Evolutionary conservation across 2,888 invertebrate genomes (phyloP), one percentile per base, ranked within the genome.

Genomic region (Monoplex corrugatus): DNA sequence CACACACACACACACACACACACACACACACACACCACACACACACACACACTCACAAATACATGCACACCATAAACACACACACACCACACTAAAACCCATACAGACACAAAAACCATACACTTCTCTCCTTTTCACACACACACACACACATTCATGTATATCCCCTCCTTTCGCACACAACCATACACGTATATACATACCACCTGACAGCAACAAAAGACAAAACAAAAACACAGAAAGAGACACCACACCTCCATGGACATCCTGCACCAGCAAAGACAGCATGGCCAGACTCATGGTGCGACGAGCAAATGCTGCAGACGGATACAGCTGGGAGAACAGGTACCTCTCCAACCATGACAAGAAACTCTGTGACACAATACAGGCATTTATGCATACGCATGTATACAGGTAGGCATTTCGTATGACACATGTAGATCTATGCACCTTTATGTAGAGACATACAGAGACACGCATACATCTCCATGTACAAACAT

Each of bases 231-330:
- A 82, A 6, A 0, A 68, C 6, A 80, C 40, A 44, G 28, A n/a
- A 10, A 75, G 75, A 16, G 75, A 75, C 75, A 6, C 6, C 83
- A n/a, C 38, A 86, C 86, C 86, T 63, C 80, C 45, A 10, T 82
- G 87, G 8, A 87, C 50, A 13, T 82, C 57, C 43, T 87, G 63
- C 23, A 82, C 23, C 80, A 95, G 83, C 6, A 93, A 89, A 0
- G 91, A 90, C 8, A 95, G 92, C 0, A 93, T 72, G 6, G 92
- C 89, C 44, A 95, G 93, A 80, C 94, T 93, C 3, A 94, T 94
- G 3, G 95, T 94, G 32, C 95, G 92, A 13, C 94, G 91, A 2
- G 95, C 94, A 92, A 95, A 95, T 13, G 94, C 92, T 40, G 94
- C 92, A 1, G 94, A 95, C 3, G 94, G 94, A 85, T 94, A 94